These are phyloP conservation scores for Diprion similis DNA, from an alignment of 1,140 invertebrate species.

Conservation along the genomic window DNA sequence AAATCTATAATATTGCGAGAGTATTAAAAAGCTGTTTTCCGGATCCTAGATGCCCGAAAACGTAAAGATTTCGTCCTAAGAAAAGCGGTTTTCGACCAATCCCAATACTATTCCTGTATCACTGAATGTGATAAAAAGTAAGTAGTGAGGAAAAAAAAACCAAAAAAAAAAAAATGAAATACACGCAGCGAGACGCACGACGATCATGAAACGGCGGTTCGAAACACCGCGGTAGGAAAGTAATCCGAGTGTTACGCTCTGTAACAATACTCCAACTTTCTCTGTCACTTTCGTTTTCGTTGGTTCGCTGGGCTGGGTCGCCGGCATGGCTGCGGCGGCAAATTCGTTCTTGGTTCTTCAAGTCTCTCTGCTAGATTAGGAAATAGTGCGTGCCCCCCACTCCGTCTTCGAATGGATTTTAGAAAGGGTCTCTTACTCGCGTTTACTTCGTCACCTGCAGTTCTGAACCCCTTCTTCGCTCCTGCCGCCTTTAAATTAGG, in stretches of 20 bases:
- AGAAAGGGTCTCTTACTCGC: conserved; percentile 44
- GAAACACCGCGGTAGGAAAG: neutral
- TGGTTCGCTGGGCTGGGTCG: conserved; percentile 41
- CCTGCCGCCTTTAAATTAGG: neutral
- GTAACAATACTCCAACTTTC: conserved; percentile 61
- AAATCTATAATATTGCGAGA: too few species aligned
- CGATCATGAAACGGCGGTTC: neutral
- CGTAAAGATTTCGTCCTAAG: too few species aligned
- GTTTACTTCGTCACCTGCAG: neutral
- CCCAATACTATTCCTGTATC: too few species aligned
- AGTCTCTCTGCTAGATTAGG: conserved; percentile 48
- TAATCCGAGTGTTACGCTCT: conserved; percentile 47
- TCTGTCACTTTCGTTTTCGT: conserved; percentile 63
- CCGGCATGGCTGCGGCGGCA: neutral
- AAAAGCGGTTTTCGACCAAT: too few species aligned
- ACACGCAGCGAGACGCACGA: too few species aligned
- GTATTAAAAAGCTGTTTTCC: too few species aligned
- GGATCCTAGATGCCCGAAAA: too few species aligned
- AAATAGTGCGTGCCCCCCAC: conserved; percentile 53
- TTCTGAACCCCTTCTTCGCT: neutral
- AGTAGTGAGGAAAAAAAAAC: too few species aligned
- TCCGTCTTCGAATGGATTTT: conserved; percentile 42
- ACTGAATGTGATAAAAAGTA: too few species aligned
- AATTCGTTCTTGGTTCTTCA: conserved; percentile 26
- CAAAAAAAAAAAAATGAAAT: too few species aligned